Base-by-base conservation (phyloP, 1,140 invertebrate species). In the Ganaspis sp. region DNA sequence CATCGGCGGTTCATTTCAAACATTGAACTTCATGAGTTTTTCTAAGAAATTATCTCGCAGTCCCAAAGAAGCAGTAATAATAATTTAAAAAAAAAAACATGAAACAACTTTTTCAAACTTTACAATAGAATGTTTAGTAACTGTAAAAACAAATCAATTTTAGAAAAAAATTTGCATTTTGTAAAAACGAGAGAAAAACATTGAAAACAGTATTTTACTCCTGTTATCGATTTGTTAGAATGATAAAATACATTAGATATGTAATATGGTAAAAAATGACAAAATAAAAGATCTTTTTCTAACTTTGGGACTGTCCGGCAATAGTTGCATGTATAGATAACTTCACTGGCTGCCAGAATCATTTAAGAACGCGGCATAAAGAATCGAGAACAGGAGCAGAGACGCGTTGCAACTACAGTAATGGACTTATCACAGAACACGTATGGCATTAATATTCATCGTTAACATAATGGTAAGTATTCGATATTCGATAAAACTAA, bases 361-460 rank as follows among this genome's bases (percentile, higher is more conserved):
- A 81, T 86, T 84, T 85, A 79, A 79, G 79, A 78, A 78, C 79
- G 80, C 80, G 81, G 81, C 82, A n/a, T 79, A 77, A 79, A 81
- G 75, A 72, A 76, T 82, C 80, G 81, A 79, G 81, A 78, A 82
- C 84, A 79, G 79, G 75, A 89, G 81, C 83, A 87, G 85, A 88
- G 87, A 88, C 88, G 89, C 85, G 85, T 90, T 91, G 89, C 86
- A 89, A 86, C 89, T 89, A 89, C 91, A 90, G 90, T 87, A 88
- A 90, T 90, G 90, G 90, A 91, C 90, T 92, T 92, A 92, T 92
- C 91, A 92, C 91, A 92, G 91, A 92, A 92, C 89, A 92, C 91
- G 90, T 92, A 92, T 92, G 91, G 91, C 91, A 92, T 92, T 91
- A 91, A 91, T 91, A 86, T 84, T 91, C 88, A 82, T 90, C 89